Evolutionary conservation across 2,888 invertebrate genomes (phyloP).

Genomic region (Gibbula magus): DNA sequence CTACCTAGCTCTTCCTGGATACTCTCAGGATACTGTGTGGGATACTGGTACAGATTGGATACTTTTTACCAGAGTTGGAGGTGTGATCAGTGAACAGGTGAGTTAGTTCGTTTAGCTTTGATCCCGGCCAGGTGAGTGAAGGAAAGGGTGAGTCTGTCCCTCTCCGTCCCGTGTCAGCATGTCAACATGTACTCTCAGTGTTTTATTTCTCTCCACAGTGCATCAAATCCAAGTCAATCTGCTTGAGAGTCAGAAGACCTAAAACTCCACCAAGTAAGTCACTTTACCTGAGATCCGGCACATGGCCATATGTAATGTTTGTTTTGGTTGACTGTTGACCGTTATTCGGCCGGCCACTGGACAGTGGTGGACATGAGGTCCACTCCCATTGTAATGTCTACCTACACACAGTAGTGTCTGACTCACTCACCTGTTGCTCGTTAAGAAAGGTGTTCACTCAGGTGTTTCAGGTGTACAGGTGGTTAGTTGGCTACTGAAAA

Average conservation of each 20-base stretch:
- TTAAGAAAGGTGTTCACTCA: neutral
- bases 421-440: too few species aligned
- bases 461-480: neutral
- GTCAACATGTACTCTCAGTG: neutral
- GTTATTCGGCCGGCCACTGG: neutral
- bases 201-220: slow-evolving; percentile 82
- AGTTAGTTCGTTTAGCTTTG: neutral
- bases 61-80: neutral
- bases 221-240: slow-evolving; percentile 95
- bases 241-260: slow-evolving; percentile 89
- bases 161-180: neutral
- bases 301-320: neutral
- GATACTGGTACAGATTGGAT: neutral
- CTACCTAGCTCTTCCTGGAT: neutral
- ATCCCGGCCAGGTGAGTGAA: neutral
- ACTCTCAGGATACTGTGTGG: neutral
- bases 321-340: neutral
- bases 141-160: neutral
- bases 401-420: too few species aligned
- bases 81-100: neutral
- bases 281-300: too few species aligned
- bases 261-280: slow-evolving; percentile 41
- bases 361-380: neutral
- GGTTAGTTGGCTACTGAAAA: neutral
- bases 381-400: too few species aligned